Percentiles rank a stretch among this genome's conserved stretches.
These are phyloP conservation scores for Myotis lucifugus DNA, from an alignment of 2,113 vertebrate genomes.

Conservation along the genomic window DNA sequence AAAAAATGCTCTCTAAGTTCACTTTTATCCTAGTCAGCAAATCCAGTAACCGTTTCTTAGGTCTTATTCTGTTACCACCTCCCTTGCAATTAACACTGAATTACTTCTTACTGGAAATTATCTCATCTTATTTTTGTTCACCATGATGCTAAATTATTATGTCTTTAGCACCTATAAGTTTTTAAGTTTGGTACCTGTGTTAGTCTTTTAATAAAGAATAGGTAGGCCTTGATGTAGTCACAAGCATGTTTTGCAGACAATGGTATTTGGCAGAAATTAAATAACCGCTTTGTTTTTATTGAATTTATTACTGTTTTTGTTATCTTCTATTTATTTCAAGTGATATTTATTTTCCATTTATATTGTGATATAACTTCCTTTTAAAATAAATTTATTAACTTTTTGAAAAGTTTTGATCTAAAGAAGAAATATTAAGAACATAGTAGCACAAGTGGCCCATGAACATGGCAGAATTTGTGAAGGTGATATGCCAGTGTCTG, in stretches of 20 bases:
- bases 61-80: not conserved
- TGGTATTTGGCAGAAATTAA: conserved; percentile 26
- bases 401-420: not conserved
- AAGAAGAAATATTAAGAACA: conserved; percentile 8
- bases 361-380: not conserved
- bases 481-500: not conserved
- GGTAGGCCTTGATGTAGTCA: not conserved
- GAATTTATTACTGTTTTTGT: conserved; percentile 24
- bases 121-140: not conserved
- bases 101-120: not conserved
- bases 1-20: not conserved
- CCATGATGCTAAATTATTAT: not conserved
- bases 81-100: not conserved
- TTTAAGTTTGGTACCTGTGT: not conserved
- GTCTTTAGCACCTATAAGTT: not conserved
- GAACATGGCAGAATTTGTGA: not conserved
- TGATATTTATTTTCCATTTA: conserved; percentile 42
- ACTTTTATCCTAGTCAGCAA: not conserved
- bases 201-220: not conserved
- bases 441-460: not conserved
- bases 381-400: not conserved
- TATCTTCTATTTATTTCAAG: conserved; percentile 7
- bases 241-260: not conserved
- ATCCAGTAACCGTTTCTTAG: conserved; percentile 11
- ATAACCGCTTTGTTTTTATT: conserved; percentile 23